Conservation (phyloP, 2,113 vertebrate species). For the Caracal caracal region DNA sequence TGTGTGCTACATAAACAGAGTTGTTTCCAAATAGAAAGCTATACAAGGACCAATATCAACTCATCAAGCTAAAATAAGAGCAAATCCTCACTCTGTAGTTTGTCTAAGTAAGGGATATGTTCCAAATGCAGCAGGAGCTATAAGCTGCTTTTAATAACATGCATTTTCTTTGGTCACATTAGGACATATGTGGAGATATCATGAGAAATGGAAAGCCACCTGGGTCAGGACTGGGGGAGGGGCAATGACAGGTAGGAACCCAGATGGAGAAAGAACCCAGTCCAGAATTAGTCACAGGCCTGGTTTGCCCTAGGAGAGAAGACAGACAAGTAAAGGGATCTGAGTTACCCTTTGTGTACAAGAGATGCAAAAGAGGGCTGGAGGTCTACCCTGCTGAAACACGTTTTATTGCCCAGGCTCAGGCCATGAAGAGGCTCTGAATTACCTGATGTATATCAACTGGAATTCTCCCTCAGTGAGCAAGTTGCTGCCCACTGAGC, state of each 20-base stretch:
- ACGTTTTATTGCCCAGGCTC: too few relatives aligned
- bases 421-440: not conserved
- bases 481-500: too few relatives aligned
- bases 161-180: not conserved
- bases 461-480: not conserved
- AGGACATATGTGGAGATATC: not conserved
- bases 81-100: not conserved
- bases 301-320: not conserved
- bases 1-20: slow-evolving; percentile 65
- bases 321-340: not conserved
- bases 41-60: slow-evolving; percentile 53
- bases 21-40: slow-evolving; percentile 73
- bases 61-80: slow-evolving; percentile 57
- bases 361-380: not conserved
- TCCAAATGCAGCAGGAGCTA: not conserved
- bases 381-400: not conserved
- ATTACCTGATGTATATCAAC: fast-evolving
- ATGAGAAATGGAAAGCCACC: not conserved
- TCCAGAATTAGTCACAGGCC: not conserved
- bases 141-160: not conserved
- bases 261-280: not conserved
- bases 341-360: fast-evolving
- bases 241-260: fast-evolving
- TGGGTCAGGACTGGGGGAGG: not conserved
- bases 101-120: slow-evolving; percentile 28